These are phyloP conservation scores for Geodia barretti DNA, from an alignment of 37 sponge, comb jelly and placozoan genomes.

Conservation along the genomic window DNA sequence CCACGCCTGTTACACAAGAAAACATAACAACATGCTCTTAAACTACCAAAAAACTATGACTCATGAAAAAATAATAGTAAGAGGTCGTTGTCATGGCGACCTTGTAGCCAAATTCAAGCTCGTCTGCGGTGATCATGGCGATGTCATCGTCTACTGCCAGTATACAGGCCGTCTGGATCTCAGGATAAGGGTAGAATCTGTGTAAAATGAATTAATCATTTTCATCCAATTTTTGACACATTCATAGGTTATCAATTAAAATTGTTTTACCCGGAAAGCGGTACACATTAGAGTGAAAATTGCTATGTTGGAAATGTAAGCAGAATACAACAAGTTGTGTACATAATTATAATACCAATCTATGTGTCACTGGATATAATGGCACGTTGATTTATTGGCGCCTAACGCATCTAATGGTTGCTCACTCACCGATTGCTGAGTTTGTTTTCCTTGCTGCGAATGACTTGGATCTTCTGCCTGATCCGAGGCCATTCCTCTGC, in stretches of 20 bases:
- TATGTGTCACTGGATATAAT: no score
- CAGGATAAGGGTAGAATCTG: constrained; percentile 71
- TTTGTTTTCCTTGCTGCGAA: constrained; percentile 53
- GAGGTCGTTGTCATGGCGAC: no score
- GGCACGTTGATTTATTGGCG: no score
- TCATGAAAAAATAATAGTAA: no score
- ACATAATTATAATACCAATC: no score
- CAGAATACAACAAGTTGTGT: no score
- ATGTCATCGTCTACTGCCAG: constrained; percentile 82
- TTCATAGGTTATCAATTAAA: not conserved
- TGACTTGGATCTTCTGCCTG: constrained; percentile 51
- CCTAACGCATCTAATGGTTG: no score
- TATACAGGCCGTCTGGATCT: constrained; percentile 62
- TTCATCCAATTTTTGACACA: not conserved
- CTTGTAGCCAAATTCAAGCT: constrained; percentile 84
- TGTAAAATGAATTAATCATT: no score
- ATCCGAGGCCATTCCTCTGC: constrained; percentile 53
- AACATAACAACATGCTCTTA: not conserved
- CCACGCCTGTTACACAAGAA: constrained; percentile 59
- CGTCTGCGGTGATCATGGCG: constrained; percentile 75
- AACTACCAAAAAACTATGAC: no score
- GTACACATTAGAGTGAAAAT: no score
- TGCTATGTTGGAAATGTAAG: no score
- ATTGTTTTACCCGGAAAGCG: no score
- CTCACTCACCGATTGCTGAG: constrained; percentile 65